Evolutionary conservation across 2,113 vertebrate species (phyloP), one percentile per base, ranked within the genome.

Genomic region (Hiodon tergisus): DNA sequence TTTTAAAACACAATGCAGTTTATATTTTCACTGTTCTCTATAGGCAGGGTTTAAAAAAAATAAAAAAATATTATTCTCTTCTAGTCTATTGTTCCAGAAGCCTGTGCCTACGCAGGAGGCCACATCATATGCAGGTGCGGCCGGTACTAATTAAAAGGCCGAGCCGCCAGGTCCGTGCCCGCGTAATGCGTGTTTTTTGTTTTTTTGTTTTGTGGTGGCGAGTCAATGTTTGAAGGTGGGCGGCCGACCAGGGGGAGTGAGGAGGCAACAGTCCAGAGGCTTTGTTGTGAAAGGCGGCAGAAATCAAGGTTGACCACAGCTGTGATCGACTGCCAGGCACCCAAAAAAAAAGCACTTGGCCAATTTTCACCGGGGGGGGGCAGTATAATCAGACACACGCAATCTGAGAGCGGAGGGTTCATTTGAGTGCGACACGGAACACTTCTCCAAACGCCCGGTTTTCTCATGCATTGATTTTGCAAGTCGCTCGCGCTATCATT

Each of bases 1-100:
- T 78, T 79, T 78, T 69, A 72, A 77, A 73, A 72, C 77, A 78
- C 65, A 81, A 80, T 78, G 72, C 78, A 68, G 73, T 77, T 77
- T 81, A 79, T 81, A 75, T 79, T 81, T 75, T 48, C 69, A 61
- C 9, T 6, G 4, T 61, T 4, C 60, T 61, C 67, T n/a, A 50
- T 16, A 14, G 5, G 67, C 67, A 31, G 31, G 31, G 31, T 31
- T 31, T 31, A 31, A 31, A 31, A 31, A 31, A 31, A 31, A 31
- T 1, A 31, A 31, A 2, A 31, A 7, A 46, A 14, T n/a, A n/a
- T n/a, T 31, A 31, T 31, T 31, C 31, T 31, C 31, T 31, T 31
- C 31, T 31, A 31, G 31, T 31, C 31, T 31, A 31, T 31, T 31
- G 31, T 31, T 31, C 62, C 62, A 46, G 62, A 16, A 46, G 62